Evolutionary conservation across 2,113 vertebrate species (phyloP).

Genomic region (Elgaria multicarinata): DNA sequence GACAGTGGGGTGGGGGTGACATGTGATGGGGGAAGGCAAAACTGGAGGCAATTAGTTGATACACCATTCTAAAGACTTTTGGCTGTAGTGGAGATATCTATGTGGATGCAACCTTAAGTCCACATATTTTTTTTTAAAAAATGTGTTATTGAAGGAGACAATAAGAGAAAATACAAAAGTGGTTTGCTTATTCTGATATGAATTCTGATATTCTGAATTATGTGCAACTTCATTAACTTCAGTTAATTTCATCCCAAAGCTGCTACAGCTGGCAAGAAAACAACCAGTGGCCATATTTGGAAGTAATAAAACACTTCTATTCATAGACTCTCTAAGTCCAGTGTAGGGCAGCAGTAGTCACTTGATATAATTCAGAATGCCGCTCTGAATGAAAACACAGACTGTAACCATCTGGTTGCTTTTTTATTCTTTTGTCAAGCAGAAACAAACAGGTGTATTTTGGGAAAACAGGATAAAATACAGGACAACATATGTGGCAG

Average conservation of each 20-base stretch:
- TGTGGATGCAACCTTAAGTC: not conserved
- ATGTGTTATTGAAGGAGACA: not conserved
- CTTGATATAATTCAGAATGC: not conserved
- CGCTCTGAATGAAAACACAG: accelerated
- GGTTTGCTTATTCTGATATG: conserved; percentile 7
- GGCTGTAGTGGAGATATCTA: not conserved
- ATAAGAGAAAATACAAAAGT: conserved; percentile 4
- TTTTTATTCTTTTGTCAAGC: conserved; percentile 29
- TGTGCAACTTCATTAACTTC: conserved; percentile 19
- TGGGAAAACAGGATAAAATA: conserved; percentile 4
- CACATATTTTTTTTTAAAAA: not conserved
- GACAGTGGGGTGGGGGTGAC: too few relatives aligned
- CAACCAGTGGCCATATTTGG: not conserved
- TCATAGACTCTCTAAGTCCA: conserved; percentile 36
- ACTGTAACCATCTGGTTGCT: not conserved
- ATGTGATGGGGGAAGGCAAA: not conserved
- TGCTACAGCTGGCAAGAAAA: conserved; percentile 50
- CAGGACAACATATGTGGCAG: conserved; percentile 17
- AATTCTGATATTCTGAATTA: too few relatives aligned
- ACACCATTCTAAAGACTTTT: not conserved
- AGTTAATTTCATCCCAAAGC: conserved; percentile 45
- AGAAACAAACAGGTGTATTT: conserved; percentile 35
- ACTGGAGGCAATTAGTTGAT: not conserved
- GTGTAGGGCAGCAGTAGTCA: conserved; percentile 26
- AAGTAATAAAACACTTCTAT: conserved; percentile 8